Percentiles rank a stretch among this genome's conserved stretches.
Conservation (phyloP, 2,113 vertebrate species). For the Carollia perspicillata region DNA sequence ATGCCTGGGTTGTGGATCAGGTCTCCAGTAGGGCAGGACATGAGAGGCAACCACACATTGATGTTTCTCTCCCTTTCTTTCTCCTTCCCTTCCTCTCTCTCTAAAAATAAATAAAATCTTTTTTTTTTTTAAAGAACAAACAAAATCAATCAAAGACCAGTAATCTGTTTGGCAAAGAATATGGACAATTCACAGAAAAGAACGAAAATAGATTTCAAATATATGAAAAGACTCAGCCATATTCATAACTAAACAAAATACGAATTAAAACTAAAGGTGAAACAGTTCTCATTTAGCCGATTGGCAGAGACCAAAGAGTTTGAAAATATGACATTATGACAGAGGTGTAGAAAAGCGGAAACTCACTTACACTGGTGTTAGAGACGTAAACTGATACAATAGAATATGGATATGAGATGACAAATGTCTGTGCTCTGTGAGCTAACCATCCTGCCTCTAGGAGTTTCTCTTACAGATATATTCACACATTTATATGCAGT, state of each 20-base stretch:
- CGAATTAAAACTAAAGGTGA: background rate
- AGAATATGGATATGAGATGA: background rate
- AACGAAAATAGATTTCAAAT: conserved; percentile 5
- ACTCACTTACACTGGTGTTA: background rate
- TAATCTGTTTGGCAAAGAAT: conserved; percentile 7
- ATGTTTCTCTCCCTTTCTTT: no score
- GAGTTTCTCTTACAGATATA: background rate
- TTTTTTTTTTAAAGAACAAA: no score
- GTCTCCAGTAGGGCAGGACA: no score
- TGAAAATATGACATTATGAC: background rate
- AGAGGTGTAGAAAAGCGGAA: background rate
- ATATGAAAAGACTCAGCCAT: background rate
- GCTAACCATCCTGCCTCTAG: background rate
- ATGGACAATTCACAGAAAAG: background rate
- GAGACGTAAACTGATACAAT: background rate
- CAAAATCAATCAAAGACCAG: background rate
- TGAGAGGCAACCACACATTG: no score
- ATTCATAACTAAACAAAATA: background rate
- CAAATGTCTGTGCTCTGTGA: background rate
- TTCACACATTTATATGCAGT: background rate
- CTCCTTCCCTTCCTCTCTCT: no score
- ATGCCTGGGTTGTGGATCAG: no score
- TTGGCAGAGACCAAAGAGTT: background rate
- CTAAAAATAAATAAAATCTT: no score
- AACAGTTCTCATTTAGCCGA: background rate